These are phyloP conservation scores for Deilephila porcellus DNA, from an alignment of 2,888 invertebrate genomes.

Conservation along the genomic window DNA sequence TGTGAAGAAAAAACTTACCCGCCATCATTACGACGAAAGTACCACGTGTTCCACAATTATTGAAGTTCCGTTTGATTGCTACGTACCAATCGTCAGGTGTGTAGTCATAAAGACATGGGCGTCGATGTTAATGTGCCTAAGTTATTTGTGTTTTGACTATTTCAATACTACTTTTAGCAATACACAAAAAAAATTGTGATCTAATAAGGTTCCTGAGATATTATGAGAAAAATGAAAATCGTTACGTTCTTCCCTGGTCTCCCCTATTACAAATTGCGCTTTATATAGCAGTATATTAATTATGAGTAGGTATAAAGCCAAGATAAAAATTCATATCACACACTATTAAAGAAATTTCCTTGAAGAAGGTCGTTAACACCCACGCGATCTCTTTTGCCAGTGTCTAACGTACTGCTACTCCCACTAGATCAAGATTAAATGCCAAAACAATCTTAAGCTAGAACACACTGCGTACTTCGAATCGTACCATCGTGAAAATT, in stretches of 20 bases:
- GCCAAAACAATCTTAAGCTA: conserved; percentile 54
- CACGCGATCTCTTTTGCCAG: conserved; percentile 49
- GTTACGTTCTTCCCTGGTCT: too few species aligned
- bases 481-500: conserved; percentile 13
- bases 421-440: conserved; percentile 58
- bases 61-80: background rate
- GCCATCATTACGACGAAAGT: background rate
- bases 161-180: too few species aligned
- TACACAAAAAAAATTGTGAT: too few species aligned
- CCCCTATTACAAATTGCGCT: too few species aligned
- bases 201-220: too few species aligned
- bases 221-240: too few species aligned
- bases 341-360: conserved; percentile 49
- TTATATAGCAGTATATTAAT: background rate
- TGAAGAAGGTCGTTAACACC: conserved; percentile 58
- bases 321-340: conserved; percentile 33
- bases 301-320: background rate
- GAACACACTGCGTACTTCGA: conserved; percentile 36
- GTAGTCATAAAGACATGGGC: too few species aligned
- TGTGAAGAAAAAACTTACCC: background rate
- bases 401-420: conserved; percentile 47
- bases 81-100: background rate
- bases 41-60: background rate
- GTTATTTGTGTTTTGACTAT: too few species aligned
- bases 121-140: too few species aligned